These are phyloP conservation scores for Oreochromis aureus DNA, from an alignment of 2,113 vertebrate genomes.

Conservation along the genomic window DNA sequence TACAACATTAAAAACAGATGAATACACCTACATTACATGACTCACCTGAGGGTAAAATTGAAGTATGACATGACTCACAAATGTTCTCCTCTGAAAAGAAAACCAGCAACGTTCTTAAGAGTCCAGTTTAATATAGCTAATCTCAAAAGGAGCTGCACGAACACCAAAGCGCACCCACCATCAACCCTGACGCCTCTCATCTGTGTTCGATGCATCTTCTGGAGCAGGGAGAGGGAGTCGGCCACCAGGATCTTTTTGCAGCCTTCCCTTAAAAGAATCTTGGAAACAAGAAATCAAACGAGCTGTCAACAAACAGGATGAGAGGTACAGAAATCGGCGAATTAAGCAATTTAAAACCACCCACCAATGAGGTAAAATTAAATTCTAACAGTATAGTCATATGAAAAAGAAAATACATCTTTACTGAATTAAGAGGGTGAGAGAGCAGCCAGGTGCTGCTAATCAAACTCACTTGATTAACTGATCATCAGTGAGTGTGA, in stretches of 20 bases:
- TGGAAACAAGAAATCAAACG: background rate
- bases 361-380: background rate
- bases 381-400: background rate
- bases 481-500: background rate
- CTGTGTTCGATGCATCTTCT: conserved; percentile 96
- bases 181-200: conserved; percentile 89
- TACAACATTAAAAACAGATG: background rate
- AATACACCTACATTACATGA: background rate
- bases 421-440: background rate
- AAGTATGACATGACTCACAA: conserved; percentile 89
- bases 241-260: conserved; percentile 99
- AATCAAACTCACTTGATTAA: background rate
- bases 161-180: conserved; percentile 65
- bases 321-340: background rate
- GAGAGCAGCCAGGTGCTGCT: background rate
- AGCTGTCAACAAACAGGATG: background rate
- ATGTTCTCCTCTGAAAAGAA: conserved; percentile 87
- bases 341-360: background rate
- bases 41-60: conserved; percentile 90
- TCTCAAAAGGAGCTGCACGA: background rate
- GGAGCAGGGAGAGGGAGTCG: conserved; percentile 88
- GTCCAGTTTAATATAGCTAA: background rate
- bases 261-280: conserved; percentile 94
- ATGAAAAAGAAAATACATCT: background rate
- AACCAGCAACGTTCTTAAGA: background rate